These are phyloP conservation scores for Coilia nasus DNA, from an alignment of 2,797 vertebrate genomes.

Conservation along the genomic window DNA sequence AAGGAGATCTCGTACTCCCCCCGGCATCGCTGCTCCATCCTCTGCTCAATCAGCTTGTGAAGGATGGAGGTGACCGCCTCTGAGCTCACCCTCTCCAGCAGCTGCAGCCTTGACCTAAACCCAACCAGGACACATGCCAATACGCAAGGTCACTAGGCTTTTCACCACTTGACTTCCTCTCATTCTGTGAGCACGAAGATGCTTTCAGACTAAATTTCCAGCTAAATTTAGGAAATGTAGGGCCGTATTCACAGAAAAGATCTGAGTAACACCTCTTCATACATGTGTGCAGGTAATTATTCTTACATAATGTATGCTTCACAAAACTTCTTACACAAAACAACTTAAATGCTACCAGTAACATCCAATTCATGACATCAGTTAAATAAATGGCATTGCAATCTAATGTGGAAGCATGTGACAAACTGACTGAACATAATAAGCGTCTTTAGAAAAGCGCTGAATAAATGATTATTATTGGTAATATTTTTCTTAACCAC, in stretches of 20 bases:
- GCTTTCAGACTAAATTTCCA: no score
- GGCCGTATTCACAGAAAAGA: no score
- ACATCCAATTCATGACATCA: no score
- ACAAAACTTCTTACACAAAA: no score
- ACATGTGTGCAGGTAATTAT: no score
- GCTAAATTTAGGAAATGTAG: no score
- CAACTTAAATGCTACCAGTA: no score
- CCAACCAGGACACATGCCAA: not conserved
- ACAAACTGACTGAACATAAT: not conserved
- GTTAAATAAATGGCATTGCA: no score
- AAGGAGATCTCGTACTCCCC: conserved; percentile 95
- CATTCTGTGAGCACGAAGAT: not conserved
- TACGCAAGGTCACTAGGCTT: not conserved
- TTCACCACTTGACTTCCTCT: not conserved
- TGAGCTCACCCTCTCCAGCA: conserved; percentile 91
- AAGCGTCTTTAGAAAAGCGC: not conserved
- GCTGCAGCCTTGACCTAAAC: conserved; percentile 81
- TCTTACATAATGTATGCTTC: no score
- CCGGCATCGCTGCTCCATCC: conserved; percentile 91
- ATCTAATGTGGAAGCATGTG: no score
- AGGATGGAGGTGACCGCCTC: conserved; percentile 91
- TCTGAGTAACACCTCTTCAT: no score
- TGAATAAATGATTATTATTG: not conserved
- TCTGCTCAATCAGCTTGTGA: conserved; percentile 90
- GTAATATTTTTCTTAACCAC: conserved; percentile 51